phyloP scores from a whole-genome alignment of 2,797 vertebrate species.

The Thunnus albacares region DNA sequence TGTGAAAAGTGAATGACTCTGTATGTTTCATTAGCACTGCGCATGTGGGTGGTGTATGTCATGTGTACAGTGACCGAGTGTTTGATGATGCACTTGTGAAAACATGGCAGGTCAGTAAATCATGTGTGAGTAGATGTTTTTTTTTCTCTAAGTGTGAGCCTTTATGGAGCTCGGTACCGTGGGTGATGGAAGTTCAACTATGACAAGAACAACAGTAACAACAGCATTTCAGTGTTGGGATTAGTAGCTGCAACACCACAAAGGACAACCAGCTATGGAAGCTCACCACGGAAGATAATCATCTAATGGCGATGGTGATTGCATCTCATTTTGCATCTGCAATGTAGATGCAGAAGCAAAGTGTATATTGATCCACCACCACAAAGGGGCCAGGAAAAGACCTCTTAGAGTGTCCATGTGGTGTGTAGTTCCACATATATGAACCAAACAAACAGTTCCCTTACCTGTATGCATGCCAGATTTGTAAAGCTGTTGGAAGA shows the following conservation, averaged over 20 bases:
- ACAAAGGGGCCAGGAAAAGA: neutral
- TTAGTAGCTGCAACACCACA: neutral
- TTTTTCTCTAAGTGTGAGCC: slow-evolving; percentile 3
- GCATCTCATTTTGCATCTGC: neutral
- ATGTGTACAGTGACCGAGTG: neutral
- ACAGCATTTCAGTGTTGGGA: neutral
- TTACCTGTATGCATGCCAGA: neutral
- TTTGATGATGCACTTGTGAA: slow-evolving; percentile 27
- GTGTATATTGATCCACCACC: neutral
- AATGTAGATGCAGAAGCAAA: neutral
- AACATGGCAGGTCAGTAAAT: slow-evolving; percentile 23
- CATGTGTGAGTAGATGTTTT: slow-evolving; percentile 4
- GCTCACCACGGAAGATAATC: neutral
- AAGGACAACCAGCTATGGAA: neutral
- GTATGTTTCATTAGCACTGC: slow-evolving; percentile 27
- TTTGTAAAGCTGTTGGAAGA: slow-evolving; percentile 30
- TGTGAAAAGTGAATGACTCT: neutral
- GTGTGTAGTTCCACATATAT: neutral
- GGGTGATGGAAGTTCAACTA: neutral
- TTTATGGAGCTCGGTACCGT: neutral
- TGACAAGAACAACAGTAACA: neutral
- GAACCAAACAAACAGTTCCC: neutral
- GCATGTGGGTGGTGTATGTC: slow-evolving; percentile 31
- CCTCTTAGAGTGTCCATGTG: neutral
- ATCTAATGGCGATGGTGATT: neutral